A percentile compares a stretch with the other conserved stretches of the same genome.
phyloP scores from a whole-genome alignment of 2,797 vertebrate genomes.

The Oreortyx pictus region DNA sequence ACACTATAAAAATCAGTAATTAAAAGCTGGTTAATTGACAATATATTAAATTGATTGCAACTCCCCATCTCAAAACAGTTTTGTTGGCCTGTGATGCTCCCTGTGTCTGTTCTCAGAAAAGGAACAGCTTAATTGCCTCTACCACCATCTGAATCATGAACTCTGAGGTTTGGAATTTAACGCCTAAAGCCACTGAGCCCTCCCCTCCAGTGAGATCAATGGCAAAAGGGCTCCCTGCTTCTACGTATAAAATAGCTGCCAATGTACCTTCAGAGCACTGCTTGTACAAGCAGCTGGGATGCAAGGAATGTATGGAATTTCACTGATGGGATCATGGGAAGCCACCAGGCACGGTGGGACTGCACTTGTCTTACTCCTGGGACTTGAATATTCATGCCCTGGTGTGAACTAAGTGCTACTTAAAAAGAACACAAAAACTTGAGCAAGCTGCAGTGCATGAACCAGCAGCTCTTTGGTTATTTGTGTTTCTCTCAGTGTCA shows the following conservation, averaged over 20 bases:
- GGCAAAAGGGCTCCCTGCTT: slow-evolving; percentile 1
- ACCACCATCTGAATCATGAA: background rate
- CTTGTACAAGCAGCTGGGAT: background rate
- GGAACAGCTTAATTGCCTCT: background rate
- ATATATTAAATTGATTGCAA: background rate
- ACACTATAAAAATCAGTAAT: background rate
- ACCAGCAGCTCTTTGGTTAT: background rate
- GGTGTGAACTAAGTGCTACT: background rate
- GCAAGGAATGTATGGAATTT: slow-evolving; percentile 48
- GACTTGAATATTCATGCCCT: background rate
- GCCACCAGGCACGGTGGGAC: background rate
- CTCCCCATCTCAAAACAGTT: fast-evolving
- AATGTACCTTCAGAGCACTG: background rate
- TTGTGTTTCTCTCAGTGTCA: slow-evolving; percentile 5
- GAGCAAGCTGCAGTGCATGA: background rate
- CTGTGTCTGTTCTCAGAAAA: background rate
- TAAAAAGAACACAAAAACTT: background rate
- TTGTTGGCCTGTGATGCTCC: background rate
- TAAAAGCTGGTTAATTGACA: background rate
- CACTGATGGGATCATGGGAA: background rate
- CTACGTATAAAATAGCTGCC: background rate
- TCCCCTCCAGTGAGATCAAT: slow-evolving; percentile 2
- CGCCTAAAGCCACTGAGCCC: background rate
- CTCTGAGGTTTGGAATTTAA: background rate
- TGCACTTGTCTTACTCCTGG: background rate